Conservation (phyloP, 2,113 vertebrate genomes). For the Eira barbara region DNA sequence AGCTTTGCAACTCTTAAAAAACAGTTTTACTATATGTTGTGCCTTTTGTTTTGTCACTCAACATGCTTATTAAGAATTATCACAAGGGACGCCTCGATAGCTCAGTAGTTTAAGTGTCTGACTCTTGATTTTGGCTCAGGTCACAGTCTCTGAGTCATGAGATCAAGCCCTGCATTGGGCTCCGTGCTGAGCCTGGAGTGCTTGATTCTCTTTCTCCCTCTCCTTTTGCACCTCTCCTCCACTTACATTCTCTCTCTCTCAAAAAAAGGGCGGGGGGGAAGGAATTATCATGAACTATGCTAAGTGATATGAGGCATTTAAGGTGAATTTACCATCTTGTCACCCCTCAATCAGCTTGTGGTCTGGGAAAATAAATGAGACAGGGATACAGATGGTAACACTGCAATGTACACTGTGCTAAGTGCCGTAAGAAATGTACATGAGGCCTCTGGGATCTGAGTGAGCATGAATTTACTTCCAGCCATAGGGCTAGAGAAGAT, state of each 20-base stretch:
- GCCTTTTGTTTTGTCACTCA: not conserved
- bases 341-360: not conserved
- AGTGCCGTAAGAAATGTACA: not conserved
- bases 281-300: not conserved
- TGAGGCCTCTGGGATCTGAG: not conserved
- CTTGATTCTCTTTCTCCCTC: not conserved
- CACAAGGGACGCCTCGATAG: not conserved
- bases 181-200: not conserved
- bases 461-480: slow-evolving; percentile 39
- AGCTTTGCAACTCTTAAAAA: not conserved
- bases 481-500: not conserved
- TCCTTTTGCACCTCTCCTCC: not conserved
- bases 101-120: not conserved
- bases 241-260: not conserved
- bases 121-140: not conserved
- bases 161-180: not conserved
- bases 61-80: not conserved
- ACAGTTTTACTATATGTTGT: not conserved
- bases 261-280: not conserved
- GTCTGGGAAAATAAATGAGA: not conserved
- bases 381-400: not conserved
- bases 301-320: not conserved
- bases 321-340: not conserved
- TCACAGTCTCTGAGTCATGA: not conserved
- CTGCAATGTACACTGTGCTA: not conserved